Evolutionary conservation across 2,797 vertebrate species (phyloP), one percentile per base, ranked within the genome.

Genomic region (Alcedo quadribrachys): DNA sequence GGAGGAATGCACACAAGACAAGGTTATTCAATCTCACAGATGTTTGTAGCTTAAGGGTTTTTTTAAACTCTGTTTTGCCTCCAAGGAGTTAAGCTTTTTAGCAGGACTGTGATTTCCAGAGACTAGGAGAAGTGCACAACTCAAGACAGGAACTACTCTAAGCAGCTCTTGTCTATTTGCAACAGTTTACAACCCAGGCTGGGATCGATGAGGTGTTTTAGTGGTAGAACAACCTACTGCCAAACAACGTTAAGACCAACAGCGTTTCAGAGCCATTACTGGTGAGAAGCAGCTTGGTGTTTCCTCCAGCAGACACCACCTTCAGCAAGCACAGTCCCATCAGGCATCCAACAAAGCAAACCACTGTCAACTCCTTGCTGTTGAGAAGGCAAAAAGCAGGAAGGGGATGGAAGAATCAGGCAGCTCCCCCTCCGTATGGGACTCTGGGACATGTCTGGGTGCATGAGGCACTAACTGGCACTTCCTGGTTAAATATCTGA

Each of bases 401-500:
- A 68, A 62, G 21, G 11, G 57, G 46, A 43, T 74, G 65, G 37
- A 35, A 65, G 24, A 35, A 67, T 9, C 15, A 6, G 73, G 35
- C 32, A 85, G 40, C 60, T 13, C 46, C 73, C 40, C 40, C 51
- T 12, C 17, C 1, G 0, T 9, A 10, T 12, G 22, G 28, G 35
- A 17, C 46, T 15, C 37, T 1, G 45, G 53, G 54, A 83, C 20
- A 11, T 0, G 0, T 8, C 33, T 0, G 0, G 58, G 33, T 4
- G 12, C 8, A 0, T 0, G 3, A 67, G 43, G 54, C 32, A 85
- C 28, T 9, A 83, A 42, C 24, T 22, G 61, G 54, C 51, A 45
- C 45, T 33, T 91, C 67, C 83, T 9, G 25, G 15, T 51, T 69
- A 40, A 75, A 78, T 46, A 79, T 25, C 74, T 25, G 14, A 71